Evolutionary conservation across 2,888 invertebrate species (phyloP), one percentile per base, ranked within the genome.

Genomic region (Acronicta aceris): DNA sequence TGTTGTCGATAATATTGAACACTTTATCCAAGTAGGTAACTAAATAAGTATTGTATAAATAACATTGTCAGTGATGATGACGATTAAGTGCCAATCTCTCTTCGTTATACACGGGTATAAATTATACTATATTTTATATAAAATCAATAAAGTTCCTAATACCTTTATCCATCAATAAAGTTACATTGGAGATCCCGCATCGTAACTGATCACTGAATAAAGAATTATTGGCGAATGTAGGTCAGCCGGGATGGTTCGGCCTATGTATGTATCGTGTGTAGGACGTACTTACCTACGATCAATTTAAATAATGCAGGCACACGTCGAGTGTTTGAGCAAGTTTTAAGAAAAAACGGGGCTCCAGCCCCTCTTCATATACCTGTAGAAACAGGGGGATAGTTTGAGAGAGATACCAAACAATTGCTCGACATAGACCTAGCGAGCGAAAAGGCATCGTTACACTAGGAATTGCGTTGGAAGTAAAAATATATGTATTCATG

Each of bases 191-290:
- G 47, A 68, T 12, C 61, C 43, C 51, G 30, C 52, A 59, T 65
- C 67, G 51, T 63, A 59, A 67, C 57, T 48, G 59, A 66, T 71
- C 74, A 59, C 61, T 73, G 72, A 74, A 78, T 79, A 73, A 77
- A 77, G 77, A 76, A 82, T 77, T 73, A 78, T 76, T 74, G 73
- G 64, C 69, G 69, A 74, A 83, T 81, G 56, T 81, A 73, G 84
- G 82, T 81, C 83, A 81, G 72, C 55, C 68, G 70, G 65, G 50
- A 67, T 54, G 58, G 50, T 50, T 58, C 50, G 46, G 53, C 52
- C 40, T 27, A 41, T 16, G 30, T 49, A 51, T 54, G 30, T 49
- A 51, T 54, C 53, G 59, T 50, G 45, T 51, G 50, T 50, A 51
- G 55, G 40, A n/a, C n/a, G n/a, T n/a, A n/a, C n/a, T n/a, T n/a